phyloP scores from a whole-genome alignment of 2,797 vertebrate genomes.

The Xenopus petersii region DNA sequence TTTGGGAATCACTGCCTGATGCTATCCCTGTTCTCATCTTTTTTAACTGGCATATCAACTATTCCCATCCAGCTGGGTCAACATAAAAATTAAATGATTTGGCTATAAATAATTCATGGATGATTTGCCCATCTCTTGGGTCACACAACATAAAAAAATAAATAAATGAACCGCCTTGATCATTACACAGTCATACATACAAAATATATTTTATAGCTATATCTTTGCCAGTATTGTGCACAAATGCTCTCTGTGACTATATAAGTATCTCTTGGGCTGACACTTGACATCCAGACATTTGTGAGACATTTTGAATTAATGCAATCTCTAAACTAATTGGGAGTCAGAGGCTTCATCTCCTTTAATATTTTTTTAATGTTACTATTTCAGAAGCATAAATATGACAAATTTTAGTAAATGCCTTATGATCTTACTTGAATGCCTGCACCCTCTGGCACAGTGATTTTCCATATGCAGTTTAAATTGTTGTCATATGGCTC shows the following conservation, averaged over 20 bases:
- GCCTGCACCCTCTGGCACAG: conserved; percentile 95
- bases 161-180: no score
- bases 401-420: conserved; percentile 43
- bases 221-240: no score
- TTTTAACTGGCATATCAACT: background rate
- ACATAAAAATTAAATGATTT: background rate
- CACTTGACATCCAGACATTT: no score
- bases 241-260: no score
- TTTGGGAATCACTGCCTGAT: background rate
- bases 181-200: no score
- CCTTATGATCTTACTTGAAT: conserved; percentile 82
- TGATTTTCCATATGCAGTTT: conserved; percentile 98
- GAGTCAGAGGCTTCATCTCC: background rate
- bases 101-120: no score
- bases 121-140: no score
- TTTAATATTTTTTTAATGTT: conserved; percentile 17
- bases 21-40: background rate
- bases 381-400: conserved; percentile 18
- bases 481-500: conserved; percentile 99
- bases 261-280: no score
- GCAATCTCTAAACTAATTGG: background rate
- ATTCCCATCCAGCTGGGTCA: background rate
- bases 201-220: no score
- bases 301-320: no score
- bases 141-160: no score